phyloP scores from a whole-genome alignment of 2,113 vertebrate genomes.

The Neopipo cinnamomea region DNA sequence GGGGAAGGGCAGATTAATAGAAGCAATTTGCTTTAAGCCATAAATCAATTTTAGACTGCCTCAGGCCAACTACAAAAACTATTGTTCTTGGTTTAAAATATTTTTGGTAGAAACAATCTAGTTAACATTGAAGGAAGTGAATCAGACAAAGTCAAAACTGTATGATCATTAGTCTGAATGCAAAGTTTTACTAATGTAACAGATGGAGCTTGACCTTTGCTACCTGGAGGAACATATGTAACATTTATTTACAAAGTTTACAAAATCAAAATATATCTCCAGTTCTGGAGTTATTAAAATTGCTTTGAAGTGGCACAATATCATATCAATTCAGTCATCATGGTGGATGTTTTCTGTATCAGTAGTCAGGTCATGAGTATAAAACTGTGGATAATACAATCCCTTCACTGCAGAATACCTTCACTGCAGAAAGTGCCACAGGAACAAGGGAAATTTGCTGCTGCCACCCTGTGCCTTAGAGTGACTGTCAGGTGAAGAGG shows the following conservation, averaged over 20 bases:
- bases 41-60: neutral
- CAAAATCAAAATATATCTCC: neutral
- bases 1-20: neutral
- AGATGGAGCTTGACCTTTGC: neutral
- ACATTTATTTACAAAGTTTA: neutral
- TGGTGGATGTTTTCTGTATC: neutral
- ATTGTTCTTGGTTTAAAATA: neutral
- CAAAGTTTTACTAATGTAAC: neutral
- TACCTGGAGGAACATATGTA: neutral
- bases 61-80: neutral
- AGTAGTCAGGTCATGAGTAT: neutral
- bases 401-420: neutral
- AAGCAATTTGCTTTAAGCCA: neutral
- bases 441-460: neutral
- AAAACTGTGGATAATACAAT: neutral
- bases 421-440: neutral
- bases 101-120: neutral
- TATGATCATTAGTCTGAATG: neutral
- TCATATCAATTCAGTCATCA: neutral
- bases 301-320: neutral
- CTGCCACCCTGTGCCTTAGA: too few relatives aligned
- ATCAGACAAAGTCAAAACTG: neutral
- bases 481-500: neutral
- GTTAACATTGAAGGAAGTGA: neutral
- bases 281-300: neutral